Conservation (phyloP, 2,797 vertebrate species). For the Leptodactylus fallax region DNA sequence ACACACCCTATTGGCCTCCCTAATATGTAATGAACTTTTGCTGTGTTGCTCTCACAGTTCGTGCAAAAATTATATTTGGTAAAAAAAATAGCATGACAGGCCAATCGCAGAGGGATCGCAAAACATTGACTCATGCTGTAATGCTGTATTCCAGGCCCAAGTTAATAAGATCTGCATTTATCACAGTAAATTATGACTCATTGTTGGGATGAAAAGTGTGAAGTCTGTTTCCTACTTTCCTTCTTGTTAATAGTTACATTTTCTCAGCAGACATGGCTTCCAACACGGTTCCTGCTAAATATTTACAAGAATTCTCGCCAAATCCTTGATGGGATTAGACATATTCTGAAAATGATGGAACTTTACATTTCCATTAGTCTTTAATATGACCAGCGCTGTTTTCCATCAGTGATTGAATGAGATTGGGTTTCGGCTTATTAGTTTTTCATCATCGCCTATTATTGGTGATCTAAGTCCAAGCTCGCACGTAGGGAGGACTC, state of each 20-base stretch:
- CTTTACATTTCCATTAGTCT: constrained; percentile 4
- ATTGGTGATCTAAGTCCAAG: neutral
- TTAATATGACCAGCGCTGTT: neutral
- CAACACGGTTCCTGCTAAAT: constrained; percentile 39
- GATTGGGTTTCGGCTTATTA: neutral
- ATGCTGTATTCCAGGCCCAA: constrained; percentile 26
- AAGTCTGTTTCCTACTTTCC: constrained; percentile 44
- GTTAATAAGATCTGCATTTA: constrained; percentile 56
- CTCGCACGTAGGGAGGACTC: neutral
- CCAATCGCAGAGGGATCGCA: constrained; percentile 40
- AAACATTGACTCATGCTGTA: constrained; percentile 46
- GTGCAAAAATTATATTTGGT: constrained; percentile 26
- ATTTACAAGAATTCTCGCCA: constrained; percentile 27
- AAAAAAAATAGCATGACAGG: constrained; percentile 15
- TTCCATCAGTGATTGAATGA: constrained; percentile 27
- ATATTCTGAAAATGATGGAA: constrained; percentile 25
- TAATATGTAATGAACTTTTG: neutral
- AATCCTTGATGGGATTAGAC: constrained; percentile 10
- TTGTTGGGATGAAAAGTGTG: constrained; percentile 43
- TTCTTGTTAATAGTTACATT: constrained; percentile 36
- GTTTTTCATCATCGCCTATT: neutral
- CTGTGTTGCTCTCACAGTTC: constrained; percentile 20
- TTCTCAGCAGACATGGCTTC: constrained; percentile 2
- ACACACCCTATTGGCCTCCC: neutral
- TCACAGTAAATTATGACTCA: constrained; percentile 54